phyloP scores from a whole-genome alignment of 2,797 vertebrate genomes.

The Anabacerthia variegaticeps region DNA sequence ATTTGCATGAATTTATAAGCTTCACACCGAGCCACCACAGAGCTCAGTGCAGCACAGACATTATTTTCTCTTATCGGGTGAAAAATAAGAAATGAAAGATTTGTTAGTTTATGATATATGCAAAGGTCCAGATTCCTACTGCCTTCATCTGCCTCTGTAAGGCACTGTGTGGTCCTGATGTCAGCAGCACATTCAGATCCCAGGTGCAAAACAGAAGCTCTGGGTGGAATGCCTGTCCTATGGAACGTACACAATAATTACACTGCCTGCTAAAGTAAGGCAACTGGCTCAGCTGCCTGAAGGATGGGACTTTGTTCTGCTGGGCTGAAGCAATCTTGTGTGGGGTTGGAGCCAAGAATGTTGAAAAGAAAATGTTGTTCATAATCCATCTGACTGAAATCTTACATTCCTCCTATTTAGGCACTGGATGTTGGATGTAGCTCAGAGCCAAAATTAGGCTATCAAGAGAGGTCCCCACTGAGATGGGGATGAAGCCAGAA shows the following conservation, averaged over 20 bases:
- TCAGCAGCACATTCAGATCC: neutral
- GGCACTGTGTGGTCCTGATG: neutral
- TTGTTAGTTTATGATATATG: neutral
- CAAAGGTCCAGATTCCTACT: neutral
- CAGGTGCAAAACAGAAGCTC: neutral
- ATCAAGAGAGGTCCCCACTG: neutral
- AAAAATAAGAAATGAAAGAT: neutral
- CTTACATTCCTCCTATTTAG: neutral
- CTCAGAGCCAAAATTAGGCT: constrained; percentile 16
- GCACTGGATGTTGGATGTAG: neutral
- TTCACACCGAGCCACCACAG: neutral
- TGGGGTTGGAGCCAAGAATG: neutral
- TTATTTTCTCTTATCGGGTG: neutral
- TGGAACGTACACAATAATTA: neutral
- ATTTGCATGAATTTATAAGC: neutral
- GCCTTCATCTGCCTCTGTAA: neutral
- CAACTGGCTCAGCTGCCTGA: neutral
- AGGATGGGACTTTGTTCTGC: neutral
- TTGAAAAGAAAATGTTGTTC: constrained; percentile 26
- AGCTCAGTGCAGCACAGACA: neutral
- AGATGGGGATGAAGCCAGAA: neutral
- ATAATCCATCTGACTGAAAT: constrained; percentile 37
- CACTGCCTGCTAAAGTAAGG: neutral
- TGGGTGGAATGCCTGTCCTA: neutral
- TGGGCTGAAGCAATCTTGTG: neutral